Conservation (phyloP, 2,113 vertebrate genomes). For the Upupa epops region DNA sequence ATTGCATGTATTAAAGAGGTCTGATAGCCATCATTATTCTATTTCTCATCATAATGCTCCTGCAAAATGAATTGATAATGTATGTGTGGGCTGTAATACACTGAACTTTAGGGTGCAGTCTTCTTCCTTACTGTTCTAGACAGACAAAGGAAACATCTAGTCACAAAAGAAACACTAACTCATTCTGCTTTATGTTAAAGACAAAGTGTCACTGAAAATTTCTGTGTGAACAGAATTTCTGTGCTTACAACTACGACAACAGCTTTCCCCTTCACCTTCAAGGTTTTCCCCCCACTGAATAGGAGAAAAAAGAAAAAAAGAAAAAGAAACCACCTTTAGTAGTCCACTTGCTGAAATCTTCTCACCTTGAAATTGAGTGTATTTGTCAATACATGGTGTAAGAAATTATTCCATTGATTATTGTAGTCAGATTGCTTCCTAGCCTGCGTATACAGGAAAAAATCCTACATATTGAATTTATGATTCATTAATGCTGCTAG, state of each 20-base stretch:
- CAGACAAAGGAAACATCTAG: not conserved
- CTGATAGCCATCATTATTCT: fast-evolving
- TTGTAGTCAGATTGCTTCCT: not conserved
- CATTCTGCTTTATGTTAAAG: not conserved
- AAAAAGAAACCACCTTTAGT: not conserved
- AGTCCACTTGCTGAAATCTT: not conserved
- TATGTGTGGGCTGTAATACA: not conserved
- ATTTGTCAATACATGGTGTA: not conserved
- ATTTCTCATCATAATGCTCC: not conserved
- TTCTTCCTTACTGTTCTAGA: not conserved
- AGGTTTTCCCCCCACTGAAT: not conserved
- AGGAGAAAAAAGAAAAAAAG: too few relatives aligned
- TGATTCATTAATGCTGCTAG: not conserved
- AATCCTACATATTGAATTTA: not conserved
- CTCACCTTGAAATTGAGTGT: not conserved
- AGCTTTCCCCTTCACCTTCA: not conserved
- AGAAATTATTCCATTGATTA: not conserved
- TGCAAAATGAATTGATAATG: too few relatives aligned
- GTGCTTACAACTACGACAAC: not conserved
- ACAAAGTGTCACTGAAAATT: not conserved
- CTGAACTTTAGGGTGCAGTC: not conserved
- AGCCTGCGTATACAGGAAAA: not conserved
- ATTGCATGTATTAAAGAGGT: not conserved
- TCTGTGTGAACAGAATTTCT: not conserved
- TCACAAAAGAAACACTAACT: not conserved